These are phyloP conservation scores for Aplysina aerophoba DNA, from an alignment of 37 sponge, comb jelly and placozoan genomes.

Conservation along the genomic window DNA sequence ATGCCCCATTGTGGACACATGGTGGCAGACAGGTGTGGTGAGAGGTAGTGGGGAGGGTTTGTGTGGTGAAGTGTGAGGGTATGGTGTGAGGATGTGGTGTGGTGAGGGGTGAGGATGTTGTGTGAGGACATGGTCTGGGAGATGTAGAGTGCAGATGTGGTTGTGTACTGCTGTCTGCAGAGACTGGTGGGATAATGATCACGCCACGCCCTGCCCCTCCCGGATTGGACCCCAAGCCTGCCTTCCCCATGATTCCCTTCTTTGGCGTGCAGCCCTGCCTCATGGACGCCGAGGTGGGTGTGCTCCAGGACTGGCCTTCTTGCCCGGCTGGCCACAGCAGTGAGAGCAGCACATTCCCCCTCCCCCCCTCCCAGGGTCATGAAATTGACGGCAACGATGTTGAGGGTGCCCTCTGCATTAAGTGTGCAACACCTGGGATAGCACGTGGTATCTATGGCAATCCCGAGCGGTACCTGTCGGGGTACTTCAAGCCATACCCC, in stretches of 20 bases:
- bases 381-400: conserved; percentile 71
- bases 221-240: conserved; percentile 84
- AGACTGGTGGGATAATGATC: conserved; percentile 95
- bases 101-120: too few species aligned
- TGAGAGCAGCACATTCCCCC: neutral
- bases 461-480: conserved; percentile 75
- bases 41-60: neutral
- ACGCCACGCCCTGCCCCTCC: conserved; percentile 85
- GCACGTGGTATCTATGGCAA: conserved; percentile 92
- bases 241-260: conserved; percentile 94
- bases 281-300: conserved; percentile 43
- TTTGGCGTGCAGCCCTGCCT: conserved; percentile 90
- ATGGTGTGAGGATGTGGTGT: neutral
- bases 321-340: too few species aligned
- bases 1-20: conserved; percentile 72
- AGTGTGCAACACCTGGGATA: conserved; percentile 83
- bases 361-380: conserved; percentile 42
- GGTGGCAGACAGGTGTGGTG: conserved; percentile 74
- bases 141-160: neutral
- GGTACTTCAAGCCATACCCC: conserved; percentile 84
- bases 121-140: neutral
- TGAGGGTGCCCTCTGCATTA: conserved; percentile 82
- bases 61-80: neutral
- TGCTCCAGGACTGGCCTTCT: too few species aligned
- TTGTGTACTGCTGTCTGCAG: conserved; percentile 8